A percentile compares a stretch with the other conserved stretches of the same genome.
phyloP scores from a whole-genome alignment of 2,888 invertebrate genomes.

The Drosophila formosana region DNA sequence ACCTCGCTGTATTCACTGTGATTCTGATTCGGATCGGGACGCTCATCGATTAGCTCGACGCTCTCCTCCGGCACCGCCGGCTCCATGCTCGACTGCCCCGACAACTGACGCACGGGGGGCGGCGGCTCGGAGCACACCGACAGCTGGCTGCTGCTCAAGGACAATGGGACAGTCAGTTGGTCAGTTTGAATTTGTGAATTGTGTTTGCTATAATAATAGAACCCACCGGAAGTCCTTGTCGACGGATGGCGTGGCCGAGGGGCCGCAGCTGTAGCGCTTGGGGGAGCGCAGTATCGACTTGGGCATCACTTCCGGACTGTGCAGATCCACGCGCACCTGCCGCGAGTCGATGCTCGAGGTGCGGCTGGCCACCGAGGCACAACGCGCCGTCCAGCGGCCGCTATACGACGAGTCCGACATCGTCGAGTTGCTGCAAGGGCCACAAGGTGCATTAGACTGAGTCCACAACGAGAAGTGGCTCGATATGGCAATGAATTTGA shows the following conservation, averaged over 20 bases:
- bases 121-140: slow-evolving; percentile 85
- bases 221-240: slow-evolving; percentile 84
- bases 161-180: slow-evolving; percentile 17
- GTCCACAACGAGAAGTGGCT: not conserved
- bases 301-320: slow-evolving; percentile 84
- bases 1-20: slow-evolving; percentile 1
- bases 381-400: slow-evolving; percentile 83
- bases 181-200: not conserved
- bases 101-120: slow-evolving; percentile 80
- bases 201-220: slow-evolving; percentile 10
- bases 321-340: slow-evolving; percentile 84
- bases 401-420: slow-evolving; percentile 84
- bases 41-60: slow-evolving; percentile 59
- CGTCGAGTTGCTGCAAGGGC: slow-evolving; percentile 79
- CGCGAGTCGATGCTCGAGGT: slow-evolving; percentile 85
- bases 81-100: slow-evolving; percentile 85
- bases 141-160: slow-evolving; percentile 74
- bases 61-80: slow-evolving; percentile 84
- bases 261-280: slow-evolving; percentile 82
- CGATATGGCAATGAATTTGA: not conserved
- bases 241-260: slow-evolving; percentile 84
- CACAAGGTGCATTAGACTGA: not conserved
- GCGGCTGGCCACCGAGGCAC: slow-evolving; percentile 83
- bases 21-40: slow-evolving; percentile 28
- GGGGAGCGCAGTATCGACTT: slow-evolving; percentile 83